Evolutionary conservation across 2,797 vertebrate species (phyloP), one percentile per base, ranked within the genome.

Genomic region (Poeciliopsis paucimaculata): DNA sequence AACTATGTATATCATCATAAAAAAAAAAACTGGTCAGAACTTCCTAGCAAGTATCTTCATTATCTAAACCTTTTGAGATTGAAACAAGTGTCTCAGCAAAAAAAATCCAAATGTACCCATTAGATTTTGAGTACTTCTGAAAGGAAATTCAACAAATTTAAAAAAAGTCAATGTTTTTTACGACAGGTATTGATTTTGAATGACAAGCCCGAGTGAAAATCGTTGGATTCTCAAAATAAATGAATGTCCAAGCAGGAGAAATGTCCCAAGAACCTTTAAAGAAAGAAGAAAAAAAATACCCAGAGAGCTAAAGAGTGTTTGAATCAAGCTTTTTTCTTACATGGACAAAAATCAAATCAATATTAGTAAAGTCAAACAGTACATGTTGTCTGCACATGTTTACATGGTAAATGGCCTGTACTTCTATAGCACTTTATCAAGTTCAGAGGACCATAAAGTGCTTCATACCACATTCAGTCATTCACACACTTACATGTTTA

Each of bases 271-370:
- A 49, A n/a, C 47, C 26, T 8, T 34, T 36, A 36, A 18, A 18
- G 31, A 64, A 36, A 18, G 60, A 62, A 34, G 16, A 1, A 34
- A 34, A 34, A 34, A 36, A 34, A 16, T 13, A 6, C 60, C 31
- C 60, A 36, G 60, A 64, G 8, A 36, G 5, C 16, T 36, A 10
- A 68, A 41, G n/a, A 26, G 1, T 26, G 66, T 5, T 70, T 70
- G 18, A 70, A 43, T 39, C 66, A 70, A 43, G 4, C 2, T 43
- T 41, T 39, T 68, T 23, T 12, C 36, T 20, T 36, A 70, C 23
- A 26, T 28, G 47, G 76, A 47, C 60, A 78, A 70, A 62, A 77
- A 70, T 26, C 36, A 64, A 79, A 85, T 82, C 47, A 78, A 76
- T 79, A 75, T 85, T 73, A 36, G 15, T 76, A 18, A 31, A 49